Evolutionary conservation across 2,797 vertebrate genomes (phyloP), one percentile per base, ranked within the genome.

Genomic region (Stomatorhinus walkeri): DNA sequence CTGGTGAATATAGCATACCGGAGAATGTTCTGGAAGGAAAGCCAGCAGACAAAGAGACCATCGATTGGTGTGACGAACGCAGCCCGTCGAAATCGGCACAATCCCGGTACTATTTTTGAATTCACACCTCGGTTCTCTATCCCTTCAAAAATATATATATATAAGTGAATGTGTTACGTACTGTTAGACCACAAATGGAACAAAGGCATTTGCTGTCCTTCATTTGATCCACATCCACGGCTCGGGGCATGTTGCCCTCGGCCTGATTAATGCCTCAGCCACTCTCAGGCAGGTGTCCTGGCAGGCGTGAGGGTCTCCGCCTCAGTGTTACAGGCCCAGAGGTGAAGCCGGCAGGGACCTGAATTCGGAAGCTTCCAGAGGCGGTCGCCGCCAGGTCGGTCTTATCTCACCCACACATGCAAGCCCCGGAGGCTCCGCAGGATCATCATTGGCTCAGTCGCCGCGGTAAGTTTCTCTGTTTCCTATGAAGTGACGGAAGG

Each of bases 321-420:
- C 84, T 54, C 9, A 2, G 84, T 54, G 22, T 54, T 9, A 54
- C 48, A 52, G 84, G 36, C 86, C 36, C 40, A 46, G 54, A 61
- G 86, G 86, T 61, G 54, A 46, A 64, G 48, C 86, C 36, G 10
- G 40, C 54, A 24, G 56, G 86, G 86, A 22, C 7, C 56, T 4
- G 19, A 56, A 22, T 64, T 3, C 86, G 0, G 40, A 64, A 87
- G 86, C 86, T 61, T 52, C 54, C 19, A 48, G 54, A 43, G 54
- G 36, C n/a, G 12, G 16, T 22, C 2, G 19, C 1, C 14, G 86
- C 54, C 86, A 61, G 54, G 19, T 32, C 14, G 28, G 54, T 40
- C 36, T 87, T 87, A 87, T 87, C 86, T 87, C 86, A 46, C 9
- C 36, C 86, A 48, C 86, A 64, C 86, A 87, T 64, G 61, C 56